Evolutionary conservation across 2,888 invertebrate genomes (phyloP).

Genomic region (Thyatira batis): DNA sequence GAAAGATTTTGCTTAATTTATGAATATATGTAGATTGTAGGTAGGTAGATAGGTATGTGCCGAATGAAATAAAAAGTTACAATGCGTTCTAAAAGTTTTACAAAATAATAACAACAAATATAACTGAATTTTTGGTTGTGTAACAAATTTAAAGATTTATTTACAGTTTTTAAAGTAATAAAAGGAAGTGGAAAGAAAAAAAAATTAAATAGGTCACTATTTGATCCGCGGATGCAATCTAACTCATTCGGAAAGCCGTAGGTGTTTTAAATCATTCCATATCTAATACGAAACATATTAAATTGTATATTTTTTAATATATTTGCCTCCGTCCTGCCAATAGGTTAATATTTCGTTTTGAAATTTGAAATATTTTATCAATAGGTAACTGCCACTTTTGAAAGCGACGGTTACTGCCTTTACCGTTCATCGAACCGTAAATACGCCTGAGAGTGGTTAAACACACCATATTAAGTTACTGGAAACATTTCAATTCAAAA

Average conservation of each 20-base stretch:
- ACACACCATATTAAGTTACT: constrained; percentile 13
- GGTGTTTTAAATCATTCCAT: not conserved
- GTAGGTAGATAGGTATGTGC: not conserved
- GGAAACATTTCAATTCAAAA: constrained; percentile 26
- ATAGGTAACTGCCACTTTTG: not conserved
- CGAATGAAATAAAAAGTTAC: not conserved
- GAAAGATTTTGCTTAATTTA: not conserved
- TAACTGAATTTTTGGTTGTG: no score
- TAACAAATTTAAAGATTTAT: no score
- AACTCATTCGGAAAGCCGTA: not conserved
- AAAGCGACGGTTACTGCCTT: not conserved
- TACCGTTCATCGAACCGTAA: not conserved
- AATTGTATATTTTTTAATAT: no score
- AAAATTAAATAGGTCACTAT: not conserved
- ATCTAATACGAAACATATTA: no score
- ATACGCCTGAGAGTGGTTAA: constrained; percentile 11
- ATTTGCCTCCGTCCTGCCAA: not conserved
- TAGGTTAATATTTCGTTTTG: not conserved
- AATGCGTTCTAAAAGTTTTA: no score
- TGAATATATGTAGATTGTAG: not conserved
- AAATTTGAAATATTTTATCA: not conserved
- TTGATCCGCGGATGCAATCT: not conserved
- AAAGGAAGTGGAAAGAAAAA: not conserved
- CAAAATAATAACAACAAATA: not conserved
- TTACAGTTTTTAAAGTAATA: not conserved